Percentiles rank a stretch among this genome's conserved stretches.
Conservation (phyloP, 2,797 vertebrate genomes). For the Nyctibius grandis region DNA sequence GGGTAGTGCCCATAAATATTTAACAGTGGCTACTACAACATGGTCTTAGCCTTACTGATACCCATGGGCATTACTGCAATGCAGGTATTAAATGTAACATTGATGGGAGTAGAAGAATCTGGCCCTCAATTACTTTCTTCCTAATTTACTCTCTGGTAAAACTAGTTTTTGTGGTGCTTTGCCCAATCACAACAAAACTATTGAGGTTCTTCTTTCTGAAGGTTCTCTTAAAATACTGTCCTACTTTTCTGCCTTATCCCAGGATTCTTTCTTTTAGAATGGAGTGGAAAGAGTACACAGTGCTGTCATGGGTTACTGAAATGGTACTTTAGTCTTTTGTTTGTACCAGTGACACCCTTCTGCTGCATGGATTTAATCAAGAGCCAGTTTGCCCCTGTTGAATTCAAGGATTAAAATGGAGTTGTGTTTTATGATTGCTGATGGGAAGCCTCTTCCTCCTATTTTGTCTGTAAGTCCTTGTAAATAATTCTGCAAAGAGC, state of each 20-base stretch:
- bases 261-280: not conserved
- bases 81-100: not conserved
- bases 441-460: not conserved
- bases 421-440: not conserved
- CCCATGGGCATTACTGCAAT: rapidly evolving
- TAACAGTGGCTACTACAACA: not conserved
- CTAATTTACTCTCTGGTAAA: not conserved
- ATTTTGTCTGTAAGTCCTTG: not conserved
- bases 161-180: not conserved
- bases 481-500: not conserved
- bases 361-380: not conserved
- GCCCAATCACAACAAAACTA: not conserved
- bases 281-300: rapidly evolving
- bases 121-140: not conserved
- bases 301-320: not conserved
- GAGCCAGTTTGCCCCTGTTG: not conserved
- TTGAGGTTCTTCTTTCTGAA: not conserved
- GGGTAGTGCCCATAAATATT: not conserved
- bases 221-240: not conserved
- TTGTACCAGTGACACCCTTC: not conserved
- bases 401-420: not conserved
- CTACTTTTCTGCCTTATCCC: not conserved
- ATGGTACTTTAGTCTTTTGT: not conserved
- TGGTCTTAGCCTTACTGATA: not conserved
- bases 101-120: not conserved